phyloP scores from a whole-genome alignment of 2,888 invertebrate genomes.

The Galeopsomyia nigrocyanea region DNA sequence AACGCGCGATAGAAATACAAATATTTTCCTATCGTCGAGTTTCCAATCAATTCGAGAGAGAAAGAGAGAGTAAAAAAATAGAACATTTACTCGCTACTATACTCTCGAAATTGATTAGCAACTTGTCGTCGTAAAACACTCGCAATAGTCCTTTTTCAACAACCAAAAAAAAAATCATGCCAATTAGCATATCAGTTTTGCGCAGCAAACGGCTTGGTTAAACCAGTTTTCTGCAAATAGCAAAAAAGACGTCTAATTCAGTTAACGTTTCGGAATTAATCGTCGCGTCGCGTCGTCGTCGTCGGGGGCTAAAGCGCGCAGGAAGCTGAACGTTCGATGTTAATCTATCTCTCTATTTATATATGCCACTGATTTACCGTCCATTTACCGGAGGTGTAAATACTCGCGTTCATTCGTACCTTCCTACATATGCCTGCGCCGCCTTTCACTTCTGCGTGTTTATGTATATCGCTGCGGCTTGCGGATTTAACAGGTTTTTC shows the following conservation, averaged over 20 bases:
- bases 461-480: neutral
- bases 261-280: constrained; percentile 22
- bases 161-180: no score
- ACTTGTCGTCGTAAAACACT: no score
- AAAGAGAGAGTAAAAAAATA: neutral
- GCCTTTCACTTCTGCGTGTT: constrained; percentile 32
- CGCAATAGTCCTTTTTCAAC: no score
- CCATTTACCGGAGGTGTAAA: constrained; percentile 45
- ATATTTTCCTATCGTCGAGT: constrained; percentile 33
- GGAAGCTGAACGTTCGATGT: constrained; percentile 32
- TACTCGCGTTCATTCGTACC: constrained; percentile 16
- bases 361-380: constrained; percentile 44
- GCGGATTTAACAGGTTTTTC: neutral
- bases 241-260: constrained; percentile 26
- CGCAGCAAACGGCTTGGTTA: no score
- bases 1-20: constrained; percentile 6
- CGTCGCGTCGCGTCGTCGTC: constrained; percentile 13
- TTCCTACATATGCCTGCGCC: neutral
- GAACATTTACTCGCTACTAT: no score
- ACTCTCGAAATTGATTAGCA: no score
- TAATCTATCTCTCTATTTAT: constrained; percentile 46
- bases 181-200: no score
- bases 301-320: neutral
- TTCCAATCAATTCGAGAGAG: constrained; percentile 31
- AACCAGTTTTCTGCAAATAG: no score